Evolutionary conservation across 37 sponge, comb jelly and placozoan genomes (phyloP).

Genomic region (Cladorhizidae sp.): DNA sequence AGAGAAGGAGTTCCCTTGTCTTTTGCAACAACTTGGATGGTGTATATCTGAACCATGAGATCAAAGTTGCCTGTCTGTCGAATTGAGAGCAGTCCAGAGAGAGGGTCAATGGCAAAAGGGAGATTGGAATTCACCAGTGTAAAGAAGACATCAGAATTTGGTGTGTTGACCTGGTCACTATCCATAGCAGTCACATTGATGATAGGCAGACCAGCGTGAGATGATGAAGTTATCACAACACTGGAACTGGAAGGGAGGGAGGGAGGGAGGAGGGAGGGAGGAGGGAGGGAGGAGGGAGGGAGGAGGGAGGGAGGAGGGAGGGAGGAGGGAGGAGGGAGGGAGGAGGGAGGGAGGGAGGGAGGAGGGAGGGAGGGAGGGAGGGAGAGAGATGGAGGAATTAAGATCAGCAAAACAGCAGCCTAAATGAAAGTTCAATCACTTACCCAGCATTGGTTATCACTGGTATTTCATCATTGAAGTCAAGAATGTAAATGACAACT

Average conservation of each 20-base stretch:
- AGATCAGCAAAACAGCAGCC: too few species aligned
- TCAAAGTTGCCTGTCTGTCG: background rate
- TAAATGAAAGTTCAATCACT: slow-evolving; percentile 1
- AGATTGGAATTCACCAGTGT: slow-evolving; percentile 12
- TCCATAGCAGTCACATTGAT: slow-evolving; percentile 28
- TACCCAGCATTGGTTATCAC: slow-evolving; percentile 34
- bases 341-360: too few species aligned
- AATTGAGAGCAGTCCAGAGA: slow-evolving; percentile 20
- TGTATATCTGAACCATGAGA: slow-evolving; percentile 7
- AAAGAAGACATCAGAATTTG: slow-evolving; percentile 33
- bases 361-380: too few species aligned
- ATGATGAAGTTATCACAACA: slow-evolving; percentile 17
- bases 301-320: too few species aligned
- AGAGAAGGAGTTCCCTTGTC: slow-evolving; percentile 54
- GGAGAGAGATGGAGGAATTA: too few species aligned
- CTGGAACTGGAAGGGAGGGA: background rate
- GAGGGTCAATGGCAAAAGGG: slow-evolving; percentile 32
- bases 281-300: too few species aligned
- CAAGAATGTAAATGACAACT: slow-evolving; percentile 40
- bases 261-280: too few species aligned
- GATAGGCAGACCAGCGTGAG: background rate
- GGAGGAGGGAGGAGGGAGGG: too few species aligned
- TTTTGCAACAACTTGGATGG: slow-evolving; percentile 30
- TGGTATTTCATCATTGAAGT: slow-evolving; percentile 70
- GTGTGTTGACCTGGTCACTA: slow-evolving; percentile 22